These are phyloP conservation scores for Crotalus adamanteus DNA, from an alignment of 2,797 vertebrate genomes.

Conservation along the genomic window DNA sequence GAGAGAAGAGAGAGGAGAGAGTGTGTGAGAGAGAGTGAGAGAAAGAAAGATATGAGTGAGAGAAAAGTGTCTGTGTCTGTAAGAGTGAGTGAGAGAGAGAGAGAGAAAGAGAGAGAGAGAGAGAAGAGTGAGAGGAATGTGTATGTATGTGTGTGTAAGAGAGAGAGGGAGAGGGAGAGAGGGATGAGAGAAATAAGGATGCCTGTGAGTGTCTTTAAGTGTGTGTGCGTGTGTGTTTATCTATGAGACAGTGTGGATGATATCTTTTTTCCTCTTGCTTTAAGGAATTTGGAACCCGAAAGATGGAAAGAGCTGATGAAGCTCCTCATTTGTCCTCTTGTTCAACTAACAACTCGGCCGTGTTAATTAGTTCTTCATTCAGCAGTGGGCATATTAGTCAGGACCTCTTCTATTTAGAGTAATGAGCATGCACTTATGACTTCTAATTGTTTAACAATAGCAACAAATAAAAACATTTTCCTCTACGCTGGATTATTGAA, in stretches of 20 bases:
- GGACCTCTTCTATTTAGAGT: not conserved
- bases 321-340: too few species aligned
- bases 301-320: too few species aligned
- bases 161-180: too few species aligned
- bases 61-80: too few species aligned
- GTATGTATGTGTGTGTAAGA: too few species aligned
- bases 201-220: not conserved
- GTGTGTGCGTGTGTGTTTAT: not conserved
- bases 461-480: not conserved
- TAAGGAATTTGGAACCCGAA: not conserved
- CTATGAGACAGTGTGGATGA: not conserved
- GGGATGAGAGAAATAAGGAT: too few species aligned
- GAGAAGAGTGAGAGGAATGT: too few species aligned
- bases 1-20: too few species aligned
- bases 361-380: not conserved
- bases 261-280: rapidly evolving
- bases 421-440: not conserved
- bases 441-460: not conserved
- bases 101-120: too few species aligned
- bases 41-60: too few species aligned
- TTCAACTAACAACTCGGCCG: not conserved
- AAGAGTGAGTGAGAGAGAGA: too few species aligned
- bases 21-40: too few species aligned
- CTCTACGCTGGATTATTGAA: not conserved
- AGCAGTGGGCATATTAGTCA: not conserved